Percentiles rank a stretch among this genome's conserved stretches.
These are phyloP conservation scores for Tethya wilhelma DNA, from an alignment of 37 sponge, comb jelly and placozoan genomes.

Conservation along the genomic window DNA sequence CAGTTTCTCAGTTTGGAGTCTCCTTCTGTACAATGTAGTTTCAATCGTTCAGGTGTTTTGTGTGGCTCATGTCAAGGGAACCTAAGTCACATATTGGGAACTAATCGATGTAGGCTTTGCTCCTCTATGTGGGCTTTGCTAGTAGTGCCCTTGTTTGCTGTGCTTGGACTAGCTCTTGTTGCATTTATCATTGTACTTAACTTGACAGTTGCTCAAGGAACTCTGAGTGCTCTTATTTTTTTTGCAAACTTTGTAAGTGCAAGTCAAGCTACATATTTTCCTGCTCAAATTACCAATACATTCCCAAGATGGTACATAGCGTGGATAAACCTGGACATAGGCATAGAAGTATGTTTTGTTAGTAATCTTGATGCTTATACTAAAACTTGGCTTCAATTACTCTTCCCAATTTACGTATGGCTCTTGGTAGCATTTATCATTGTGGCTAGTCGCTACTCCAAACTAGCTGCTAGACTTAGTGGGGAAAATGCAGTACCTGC, in stretches of 20 bases:
- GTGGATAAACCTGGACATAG: constrained; percentile 7
- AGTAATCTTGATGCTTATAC: too few species aligned
- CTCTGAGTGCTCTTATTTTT: constrained; percentile 2
- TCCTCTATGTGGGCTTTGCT: not conserved
- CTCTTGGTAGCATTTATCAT: not conserved
- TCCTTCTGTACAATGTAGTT: not conserved
- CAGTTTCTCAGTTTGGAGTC: not conserved
- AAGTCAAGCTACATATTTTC: not conserved
- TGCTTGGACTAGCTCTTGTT: too few species aligned
- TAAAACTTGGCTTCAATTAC: too few species aligned
- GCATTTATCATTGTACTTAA: not conserved
- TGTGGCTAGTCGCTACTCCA: not conserved
- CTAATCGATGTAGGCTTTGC: not conserved
- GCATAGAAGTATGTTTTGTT: too few species aligned
- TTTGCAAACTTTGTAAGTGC: constrained; percentile 4
- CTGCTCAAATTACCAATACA: not conserved
- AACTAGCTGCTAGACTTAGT: not conserved
- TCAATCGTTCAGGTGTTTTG: not conserved
- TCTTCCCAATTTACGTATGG: too few species aligned
- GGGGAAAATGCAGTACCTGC: not conserved
- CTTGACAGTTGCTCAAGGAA: not conserved
- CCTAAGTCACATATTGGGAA: not conserved
- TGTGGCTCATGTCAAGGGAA: not conserved
- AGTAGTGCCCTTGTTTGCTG: too few species aligned
- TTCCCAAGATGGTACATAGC: constrained; percentile 15